Base-by-base conservation (phyloP, 2,113 vertebrate genomes). In the Psettodes erumei region DNA sequence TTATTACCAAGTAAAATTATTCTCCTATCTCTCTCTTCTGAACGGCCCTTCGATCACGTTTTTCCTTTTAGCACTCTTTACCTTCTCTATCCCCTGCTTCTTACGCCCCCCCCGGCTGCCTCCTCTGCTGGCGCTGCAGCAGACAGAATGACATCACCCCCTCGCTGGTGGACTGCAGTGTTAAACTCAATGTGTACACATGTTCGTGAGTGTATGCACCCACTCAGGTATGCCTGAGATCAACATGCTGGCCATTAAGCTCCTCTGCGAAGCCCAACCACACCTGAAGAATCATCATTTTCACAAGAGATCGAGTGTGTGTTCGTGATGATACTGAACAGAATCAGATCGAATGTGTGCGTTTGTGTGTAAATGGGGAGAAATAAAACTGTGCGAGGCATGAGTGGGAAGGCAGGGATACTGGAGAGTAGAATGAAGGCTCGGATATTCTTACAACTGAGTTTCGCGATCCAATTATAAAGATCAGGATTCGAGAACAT, bases 101-200 rank as follows among this genome's bases (percentile, higher is more conserved):
- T 67, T 75, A 59, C 18, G 4, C 71, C 56, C 59, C 68, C 60
- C 33, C 43, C 21, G 1, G 47, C 69, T 32, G 78, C 81, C 71
- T 81, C 61, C 83, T 85, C 82, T 74, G 77, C 82, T 69, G 79
- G 59, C 69, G 86, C 90, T 88, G 92, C 93, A 89, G 92, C 89
- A 93, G 91, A 91, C 87, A 75, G 81, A 75, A 93, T 94, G 92
- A 94, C 93, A 91, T 94, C 93, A 93, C 79, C 76, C 45, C 64
- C 74, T 79, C 40, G 56, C 82, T 32, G 38, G 71, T 80, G 81
- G 85, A 92, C 91, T 92, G 93, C 91, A 92, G 92, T 85, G 80
- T 87, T 83, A 89, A 83, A 81, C 66, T 75, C 75, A 61, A 27
- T 6, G 40, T 72, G 67, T 81, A 77, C 69, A 51, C 19, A 48